phyloP scores from a whole-genome alignment of 2,113 vertebrate species.

The Sphyrna mokarran region DNA sequence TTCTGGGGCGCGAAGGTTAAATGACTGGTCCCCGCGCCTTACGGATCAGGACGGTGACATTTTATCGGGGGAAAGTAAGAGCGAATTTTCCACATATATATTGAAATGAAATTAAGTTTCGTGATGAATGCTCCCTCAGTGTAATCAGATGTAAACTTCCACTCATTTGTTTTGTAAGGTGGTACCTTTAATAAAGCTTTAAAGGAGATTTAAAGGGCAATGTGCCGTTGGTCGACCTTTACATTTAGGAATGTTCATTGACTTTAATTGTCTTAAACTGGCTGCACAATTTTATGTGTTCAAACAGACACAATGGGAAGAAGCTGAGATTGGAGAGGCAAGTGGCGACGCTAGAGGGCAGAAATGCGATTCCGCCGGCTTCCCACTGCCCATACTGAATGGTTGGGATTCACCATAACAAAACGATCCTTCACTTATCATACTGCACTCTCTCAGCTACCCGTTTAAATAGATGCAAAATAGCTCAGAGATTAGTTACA shows the following conservation, averaged over 20 bases:
- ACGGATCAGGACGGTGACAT: background rate
- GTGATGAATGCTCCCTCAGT: background rate
- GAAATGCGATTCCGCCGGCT: background rate
- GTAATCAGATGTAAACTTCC: background rate
- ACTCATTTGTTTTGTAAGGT: background rate
- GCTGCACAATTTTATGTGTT: background rate
- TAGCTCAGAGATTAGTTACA: background rate
- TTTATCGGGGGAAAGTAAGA: background rate
- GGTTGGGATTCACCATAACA: background rate
- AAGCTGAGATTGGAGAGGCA: background rate
- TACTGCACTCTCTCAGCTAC: background rate
- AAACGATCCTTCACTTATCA: background rate
- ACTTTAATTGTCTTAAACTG: background rate
- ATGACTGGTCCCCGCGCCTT: background rate
- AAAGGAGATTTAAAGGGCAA: background rate
- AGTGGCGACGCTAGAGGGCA: background rate
- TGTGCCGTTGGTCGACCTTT: background rate
- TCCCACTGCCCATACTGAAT: background rate
- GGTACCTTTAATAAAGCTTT: background rate
- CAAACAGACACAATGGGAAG: constrained; percentile 10
- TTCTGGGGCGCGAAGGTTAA: background rate
- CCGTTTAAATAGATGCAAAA: background rate
- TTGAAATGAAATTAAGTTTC: background rate
- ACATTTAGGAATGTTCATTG: background rate
- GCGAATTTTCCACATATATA: background rate